These are phyloP conservation scores for Morone chrysops DNA, from an alignment of 2,113 vertebrate genomes.

Conservation along the genomic window DNA sequence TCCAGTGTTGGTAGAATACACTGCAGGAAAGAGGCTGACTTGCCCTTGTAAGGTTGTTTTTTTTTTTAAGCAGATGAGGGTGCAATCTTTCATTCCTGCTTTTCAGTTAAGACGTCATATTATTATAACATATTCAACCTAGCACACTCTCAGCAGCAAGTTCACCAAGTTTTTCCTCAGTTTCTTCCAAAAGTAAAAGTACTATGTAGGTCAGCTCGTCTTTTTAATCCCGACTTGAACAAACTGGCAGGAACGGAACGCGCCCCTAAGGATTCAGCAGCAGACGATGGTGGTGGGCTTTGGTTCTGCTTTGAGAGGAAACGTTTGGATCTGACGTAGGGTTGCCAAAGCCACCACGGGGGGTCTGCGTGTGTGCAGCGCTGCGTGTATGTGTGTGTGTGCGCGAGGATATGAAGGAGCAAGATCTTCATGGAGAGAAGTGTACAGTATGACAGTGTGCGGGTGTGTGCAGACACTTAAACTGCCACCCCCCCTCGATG, in stretches of 20 bases:
- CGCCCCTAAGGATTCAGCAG: conserved; percentile 71
- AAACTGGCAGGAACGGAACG: conserved; percentile 79
- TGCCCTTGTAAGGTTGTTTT: not conserved
- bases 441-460: conserved; percentile 56
- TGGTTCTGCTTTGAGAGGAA: conserved; percentile 80
- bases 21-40: conserved; percentile 6
- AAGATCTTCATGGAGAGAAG: conserved; percentile 46
- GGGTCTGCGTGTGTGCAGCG: conserved; percentile 60
- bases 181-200: conserved; percentile 61
- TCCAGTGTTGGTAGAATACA: conserved; percentile 19
- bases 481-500: conserved; percentile 62
- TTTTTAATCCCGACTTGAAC: conserved; percentile 79
- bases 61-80: not conserved
- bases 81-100: conserved; percentile 19
- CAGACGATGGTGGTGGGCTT: conserved; percentile 75
- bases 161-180: conserved; percentile 72
- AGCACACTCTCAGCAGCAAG: conserved; percentile 54
- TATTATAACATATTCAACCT: conserved; percentile 26
- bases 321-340: conserved; percentile 78
- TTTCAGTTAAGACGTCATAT: conserved; percentile 45
- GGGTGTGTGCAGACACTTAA: conserved; percentile 32
- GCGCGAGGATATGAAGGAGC: conserved; percentile 46
- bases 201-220: conserved; percentile 82
- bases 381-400: conserved; percentile 13
- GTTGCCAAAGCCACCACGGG: conserved; percentile 79